Evolutionary conservation across 2,797 vertebrate species (phyloP), one percentile per base, ranked within the genome.

Genomic region (Melanotaenia parkinsoni): DNA sequence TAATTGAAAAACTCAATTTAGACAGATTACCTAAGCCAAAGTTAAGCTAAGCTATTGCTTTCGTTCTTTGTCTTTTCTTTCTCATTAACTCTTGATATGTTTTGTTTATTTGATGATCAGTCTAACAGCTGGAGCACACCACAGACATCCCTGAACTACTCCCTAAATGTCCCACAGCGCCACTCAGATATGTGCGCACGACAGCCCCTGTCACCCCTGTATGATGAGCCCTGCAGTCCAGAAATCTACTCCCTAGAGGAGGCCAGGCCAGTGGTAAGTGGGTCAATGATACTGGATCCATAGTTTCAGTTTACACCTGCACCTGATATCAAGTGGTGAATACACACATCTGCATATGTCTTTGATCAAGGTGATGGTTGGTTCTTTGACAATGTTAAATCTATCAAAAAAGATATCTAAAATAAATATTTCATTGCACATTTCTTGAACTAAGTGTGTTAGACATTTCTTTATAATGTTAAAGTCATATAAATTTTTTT

Each of bases 171-270:
- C 58, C 75, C 87, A 2, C 94, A 95, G 74, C 91, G 94, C 43
- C 93, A 95, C 89, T 95, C 94, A 0, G 94, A 95, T 73, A 88
- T 95, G 91, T 88, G 93, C 4, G 73, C 86, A 4, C 85, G 93
- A 22, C 93, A 94, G 74, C 93, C 96, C 11, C 77, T 93, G 65
- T 97, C 96, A 0, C 95, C 96, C 0, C 84, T 96, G 66, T 96
- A 95, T 1, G 91, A 95, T 0, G 96, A 96, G 69, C 97, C 97
- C 63, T 93, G 91, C 79, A 93, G 92, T 0, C 96, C 96, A 1
- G 94, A 93, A 74, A 89, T 92, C 87, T 92, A 92, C 83, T 84
- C 89, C 56, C 87, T 91, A 76, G 74, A 93, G 58, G 90, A 93
- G 32, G 79, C 80, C 63, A 80, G 79, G 56, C 77, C 86, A 4